Conservation (phyloP, 1,140 invertebrate species). For the Drosophila setifemur region DNA sequence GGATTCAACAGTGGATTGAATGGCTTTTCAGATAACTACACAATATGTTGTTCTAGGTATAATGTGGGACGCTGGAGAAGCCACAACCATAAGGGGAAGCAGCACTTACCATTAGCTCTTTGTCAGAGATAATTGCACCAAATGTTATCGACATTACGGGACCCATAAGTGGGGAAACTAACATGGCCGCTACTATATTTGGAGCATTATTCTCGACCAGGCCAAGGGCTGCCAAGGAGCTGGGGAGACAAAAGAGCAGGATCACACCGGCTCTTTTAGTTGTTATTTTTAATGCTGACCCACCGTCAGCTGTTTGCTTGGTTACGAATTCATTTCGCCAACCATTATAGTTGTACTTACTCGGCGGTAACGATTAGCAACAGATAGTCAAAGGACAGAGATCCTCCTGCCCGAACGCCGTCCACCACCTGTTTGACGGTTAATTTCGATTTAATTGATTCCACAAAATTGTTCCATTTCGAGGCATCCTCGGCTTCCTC, state of each 20-base stretch:
- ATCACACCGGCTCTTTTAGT: background rate
- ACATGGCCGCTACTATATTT: slow-evolving; percentile 93
- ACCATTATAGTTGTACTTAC: slow-evolving; percentile 84
- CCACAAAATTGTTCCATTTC: slow-evolving; percentile 87
- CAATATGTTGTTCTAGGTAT: background rate
- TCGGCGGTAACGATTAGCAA: slow-evolving; percentile 90
- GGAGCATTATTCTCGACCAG: slow-evolving; percentile 87
- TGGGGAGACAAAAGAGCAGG: slow-evolving; percentile 42
- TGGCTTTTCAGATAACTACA: slow-evolving; percentile 12
- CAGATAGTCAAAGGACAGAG: slow-evolving; percentile 92
- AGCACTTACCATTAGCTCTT: slow-evolving; percentile 83
- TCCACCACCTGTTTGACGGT: slow-evolving; percentile 94
- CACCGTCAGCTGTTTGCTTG: slow-evolving; percentile 3
- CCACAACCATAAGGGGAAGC: slow-evolving; percentile 31
- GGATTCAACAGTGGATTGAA: slow-evolving; percentile 11
- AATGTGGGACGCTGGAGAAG: background rate
- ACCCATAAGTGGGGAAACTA: slow-evolving; percentile 94
- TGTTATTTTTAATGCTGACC: slow-evolving; percentile 6
- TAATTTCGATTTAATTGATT: slow-evolving; percentile 89
- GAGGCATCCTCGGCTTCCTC: slow-evolving; percentile 83
- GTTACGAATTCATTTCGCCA: background rate
- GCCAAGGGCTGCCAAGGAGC: slow-evolving; percentile 85
- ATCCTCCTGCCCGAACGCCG: slow-evolving; percentile 89
- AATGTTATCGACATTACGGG: slow-evolving; percentile 94
- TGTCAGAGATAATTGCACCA: slow-evolving; percentile 90